Evolutionary conservation across 2,888 invertebrate species (phyloP), one percentile per base, ranked within the genome.

Genomic region (Stenodema calcarata): DNA sequence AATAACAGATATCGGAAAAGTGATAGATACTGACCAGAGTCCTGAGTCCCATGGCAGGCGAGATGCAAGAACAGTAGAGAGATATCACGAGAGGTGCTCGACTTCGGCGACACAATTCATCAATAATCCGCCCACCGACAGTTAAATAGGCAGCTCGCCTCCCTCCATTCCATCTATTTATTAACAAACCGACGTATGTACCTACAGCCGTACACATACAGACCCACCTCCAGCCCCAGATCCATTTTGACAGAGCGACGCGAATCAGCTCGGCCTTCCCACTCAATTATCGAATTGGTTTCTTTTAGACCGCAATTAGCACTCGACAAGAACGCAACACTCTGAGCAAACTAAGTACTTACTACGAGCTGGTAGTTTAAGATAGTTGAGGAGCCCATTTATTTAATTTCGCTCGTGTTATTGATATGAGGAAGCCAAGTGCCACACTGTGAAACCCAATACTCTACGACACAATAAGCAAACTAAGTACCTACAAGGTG

Each of bases 251-350:
- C 62, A 23, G 27, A 12, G 27, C 62, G 0, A 62, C 44, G 78
- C 27, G 42, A 78, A 78, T 78, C 44, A 44, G 78, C 27, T 9
- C 78, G 78, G 41, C 78, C 78, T 78, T 78, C 78, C 44, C 44
- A 18, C 16, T 23, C 78, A 78, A 78, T 78, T 78, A 78, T 78
- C 78, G 35, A 62, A 62, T 62, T 7, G 4, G 4, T 12, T 27
- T 23, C 62, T 23, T 62, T 23, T 62, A 27, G 1, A 62, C 3
- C 23, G 7, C 62, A 62, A 62, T 62, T 62, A 62, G 23, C 62
- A 62, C 62, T 62, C 18, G 23, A 62, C 2, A 62, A 62, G 27
- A 27, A 62, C 62, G 62, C 62, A 62, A 62, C 23, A 50, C 50
- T n/a, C n/a, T n/a, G n/a, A n/a, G n/a, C n/a, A n/a, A n/a, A n/a